Conservation (phyloP, 2,797 vertebrate species). For the Macropodus opercularis region DNA sequence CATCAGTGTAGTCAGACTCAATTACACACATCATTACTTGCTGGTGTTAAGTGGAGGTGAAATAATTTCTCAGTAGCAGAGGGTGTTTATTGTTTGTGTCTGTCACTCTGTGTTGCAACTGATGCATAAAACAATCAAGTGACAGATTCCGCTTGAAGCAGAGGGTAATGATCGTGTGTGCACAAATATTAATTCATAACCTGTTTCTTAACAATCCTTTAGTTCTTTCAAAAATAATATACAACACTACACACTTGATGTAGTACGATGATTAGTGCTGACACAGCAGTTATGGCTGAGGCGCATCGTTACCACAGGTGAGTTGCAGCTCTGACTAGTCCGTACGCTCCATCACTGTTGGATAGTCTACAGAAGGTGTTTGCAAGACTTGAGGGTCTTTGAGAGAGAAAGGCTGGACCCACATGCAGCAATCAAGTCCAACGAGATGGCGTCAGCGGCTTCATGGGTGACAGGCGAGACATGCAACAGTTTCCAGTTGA, state of each 20-base stretch:
- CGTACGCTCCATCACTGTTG: slow-evolving; percentile 18
- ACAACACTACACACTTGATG: no score
- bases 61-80: slow-evolving; percentile 57
- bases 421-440: not conserved
- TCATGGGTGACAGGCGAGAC: slow-evolving; percentile 47
- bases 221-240: no score
- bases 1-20: slow-evolving; percentile 69
- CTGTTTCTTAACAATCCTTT: no score
- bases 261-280: no score
- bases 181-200: not conserved
- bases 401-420: not conserved
- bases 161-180: not conserved
- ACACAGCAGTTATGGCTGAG: slow-evolving; percentile 21
- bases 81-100: slow-evolving; percentile 58
- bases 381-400: slow-evolving; percentile 13
- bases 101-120: slow-evolving; percentile 54
- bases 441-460: slow-evolving; percentile 69
- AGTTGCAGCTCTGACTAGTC: slow-evolving; percentile 21
- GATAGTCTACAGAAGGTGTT: slow-evolving; percentile 16
- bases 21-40: slow-evolving; percentile 75
- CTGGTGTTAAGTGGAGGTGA: slow-evolving; percentile 68
- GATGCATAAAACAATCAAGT: slow-evolving; percentile 52
- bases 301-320: slow-evolving; percentile 21
- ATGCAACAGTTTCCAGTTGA: slow-evolving; percentile 23
- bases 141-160: slow-evolving; percentile 25